These are phyloP conservation scores for Carassius carassius DNA, from an alignment of 2,113 vertebrate species.

Conservation along the genomic window DNA sequence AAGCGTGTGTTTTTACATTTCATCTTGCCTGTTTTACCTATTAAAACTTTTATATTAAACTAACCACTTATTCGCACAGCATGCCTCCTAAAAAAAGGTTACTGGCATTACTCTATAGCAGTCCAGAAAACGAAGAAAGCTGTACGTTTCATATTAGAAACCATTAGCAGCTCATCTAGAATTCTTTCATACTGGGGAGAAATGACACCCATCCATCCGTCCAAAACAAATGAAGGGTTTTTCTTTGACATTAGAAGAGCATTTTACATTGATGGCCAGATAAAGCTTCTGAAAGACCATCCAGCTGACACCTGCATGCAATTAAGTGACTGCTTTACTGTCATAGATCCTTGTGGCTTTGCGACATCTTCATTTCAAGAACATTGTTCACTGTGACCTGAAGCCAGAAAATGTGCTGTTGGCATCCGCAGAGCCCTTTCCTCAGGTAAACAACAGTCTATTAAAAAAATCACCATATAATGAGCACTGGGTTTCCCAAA, in stretches of 20 bases:
- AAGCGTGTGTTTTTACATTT: not conserved
- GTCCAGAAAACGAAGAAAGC: not conserved
- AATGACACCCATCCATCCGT: not conserved
- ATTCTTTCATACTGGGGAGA: not conserved
- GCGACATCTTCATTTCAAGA: constrained; percentile 98
- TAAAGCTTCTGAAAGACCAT: not conserved
- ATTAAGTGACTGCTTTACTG: constrained; percentile 42
- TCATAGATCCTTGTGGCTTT: constrained; percentile 94
- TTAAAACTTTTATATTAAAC: not conserved
- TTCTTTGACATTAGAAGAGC: not conserved
- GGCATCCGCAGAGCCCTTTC: constrained; percentile 95
- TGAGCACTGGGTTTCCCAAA: not conserved
- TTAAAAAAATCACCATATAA: not conserved
- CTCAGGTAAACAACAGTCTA: constrained; percentile 75
- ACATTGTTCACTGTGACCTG: constrained; percentile 98
- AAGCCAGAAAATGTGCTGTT: constrained; percentile 98
- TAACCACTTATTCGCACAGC: not conserved
- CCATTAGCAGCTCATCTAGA: not conserved
- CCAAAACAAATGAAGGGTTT: not conserved
- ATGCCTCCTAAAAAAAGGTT: not conserved
- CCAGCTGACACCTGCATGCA: not conserved
- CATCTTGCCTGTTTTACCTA: not conserved
- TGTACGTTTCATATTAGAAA: not conserved
- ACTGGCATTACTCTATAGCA: not conserved
- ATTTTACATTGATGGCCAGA: not conserved